Percentiles rank a stretch among this genome's conserved stretches.
Evolutionary conservation across 2,888 invertebrate species (phyloP).

Genomic region (Agonopterix alstromeriana): DNA sequence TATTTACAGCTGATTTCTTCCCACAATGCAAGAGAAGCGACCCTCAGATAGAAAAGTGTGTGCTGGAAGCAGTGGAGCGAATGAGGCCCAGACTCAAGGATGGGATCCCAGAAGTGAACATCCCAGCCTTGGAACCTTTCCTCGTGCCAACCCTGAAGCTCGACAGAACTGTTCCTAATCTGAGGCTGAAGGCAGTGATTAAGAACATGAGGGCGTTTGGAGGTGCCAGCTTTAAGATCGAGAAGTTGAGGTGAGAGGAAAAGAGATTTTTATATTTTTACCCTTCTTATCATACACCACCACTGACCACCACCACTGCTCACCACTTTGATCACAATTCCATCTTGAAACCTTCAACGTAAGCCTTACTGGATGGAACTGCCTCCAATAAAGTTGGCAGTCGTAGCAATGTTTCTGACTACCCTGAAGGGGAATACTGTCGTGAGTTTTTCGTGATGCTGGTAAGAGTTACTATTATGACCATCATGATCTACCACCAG

Average conservation of each 20-base stretch:
- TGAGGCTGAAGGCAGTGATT: constrained; percentile 81
- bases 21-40: constrained; percentile 79
- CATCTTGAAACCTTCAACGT: too few relatives aligned
- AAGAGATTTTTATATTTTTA: background rate
- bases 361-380: too few relatives aligned
- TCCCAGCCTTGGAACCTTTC: constrained; percentile 84
- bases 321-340: too few relatives aligned
- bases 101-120: constrained; percentile 80
- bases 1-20: constrained; percentile 76
- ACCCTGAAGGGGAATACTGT: too few relatives aligned
- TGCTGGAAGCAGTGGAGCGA: constrained; percentile 75
- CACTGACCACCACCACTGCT: too few relatives aligned
- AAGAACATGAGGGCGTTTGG: constrained; percentile 80
- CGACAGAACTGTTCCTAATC: constrained; percentile 81
- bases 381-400: too few relatives aligned
- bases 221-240: constrained; percentile 78
- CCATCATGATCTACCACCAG: too few relatives aligned
- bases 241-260: constrained; percentile 79
- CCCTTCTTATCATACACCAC: too few relatives aligned
- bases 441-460: too few relatives aligned
- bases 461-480: too few relatives aligned
- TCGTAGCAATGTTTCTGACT: too few relatives aligned
- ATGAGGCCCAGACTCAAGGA: constrained; percentile 73
- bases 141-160: constrained; percentile 81
- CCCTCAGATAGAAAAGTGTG: constrained; percentile 78